Evolutionary conservation across 2,113 vertebrate species (phyloP).

Genomic region (Stegastes partitus): DNA sequence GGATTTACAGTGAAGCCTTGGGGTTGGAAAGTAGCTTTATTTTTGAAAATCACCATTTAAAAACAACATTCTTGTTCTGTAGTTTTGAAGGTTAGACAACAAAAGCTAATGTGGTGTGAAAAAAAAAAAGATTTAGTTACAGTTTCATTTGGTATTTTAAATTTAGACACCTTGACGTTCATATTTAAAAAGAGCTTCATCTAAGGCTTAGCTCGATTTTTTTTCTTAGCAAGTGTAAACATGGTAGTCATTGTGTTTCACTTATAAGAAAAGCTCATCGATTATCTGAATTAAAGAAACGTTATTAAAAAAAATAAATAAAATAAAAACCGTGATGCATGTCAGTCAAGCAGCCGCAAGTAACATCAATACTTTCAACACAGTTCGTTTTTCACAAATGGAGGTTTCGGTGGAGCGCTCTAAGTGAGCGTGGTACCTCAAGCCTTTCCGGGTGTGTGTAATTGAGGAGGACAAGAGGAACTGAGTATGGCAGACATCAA

Average conservation of each 20-base stretch:
- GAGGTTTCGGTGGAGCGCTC: slow-evolving; percentile 35
- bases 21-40: too few species aligned
- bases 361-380: slow-evolving; percentile 44
- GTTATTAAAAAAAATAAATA: slow-evolving; percentile 1
- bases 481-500: slow-evolving; percentile 59
- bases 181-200: background rate
- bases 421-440: slow-evolving; percentile 41
- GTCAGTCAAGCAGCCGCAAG: slow-evolving; percentile 19
- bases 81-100: too few species aligned
- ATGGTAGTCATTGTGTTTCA: background rate
- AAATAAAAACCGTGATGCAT: background rate
- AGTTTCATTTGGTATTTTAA: too few species aligned
- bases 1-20: too few species aligned
- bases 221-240: background rate
- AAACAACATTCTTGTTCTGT: too few species aligned
- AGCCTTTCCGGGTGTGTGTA: slow-evolving; percentile 59
- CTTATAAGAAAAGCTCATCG: background rate
- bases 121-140: too few species aligned
- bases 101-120: too few species aligned
- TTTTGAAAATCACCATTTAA: too few species aligned
- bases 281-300: background rate
- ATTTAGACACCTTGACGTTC: background rate
- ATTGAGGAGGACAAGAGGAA: slow-evolving; percentile 69
- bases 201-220: background rate
- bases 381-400: slow-evolving; percentile 45